Evolutionary conservation across 2,888 invertebrate species (phyloP).

Genomic region (Acronicta leporina): DNA sequence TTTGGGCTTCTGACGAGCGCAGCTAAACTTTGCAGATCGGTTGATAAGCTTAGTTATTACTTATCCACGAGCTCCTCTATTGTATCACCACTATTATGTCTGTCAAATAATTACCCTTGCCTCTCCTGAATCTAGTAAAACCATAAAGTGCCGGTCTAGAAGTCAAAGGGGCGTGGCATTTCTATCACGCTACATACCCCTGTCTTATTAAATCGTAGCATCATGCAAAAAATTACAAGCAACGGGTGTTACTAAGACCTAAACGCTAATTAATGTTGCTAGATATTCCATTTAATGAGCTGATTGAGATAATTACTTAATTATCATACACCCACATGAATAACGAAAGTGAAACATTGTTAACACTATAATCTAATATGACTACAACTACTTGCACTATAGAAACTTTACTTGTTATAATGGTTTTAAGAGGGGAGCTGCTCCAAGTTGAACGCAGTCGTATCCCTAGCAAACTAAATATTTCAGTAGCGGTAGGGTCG

Average conservation of each 20-base stretch:
- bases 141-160: constrained; percentile 18
- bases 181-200: constrained; percentile 46
- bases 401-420: background rate
- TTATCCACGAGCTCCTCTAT: too few species aligned
- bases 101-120: constrained; percentile 7
- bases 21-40: too few species aligned
- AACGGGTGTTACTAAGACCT: constrained; percentile 42
- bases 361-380: constrained; percentile 6
- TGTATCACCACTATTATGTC: background rate
- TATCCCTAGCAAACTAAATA: background rate
- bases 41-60: too few species aligned
- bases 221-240: constrained; percentile 40
- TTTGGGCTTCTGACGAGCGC: too few species aligned
- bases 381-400: background rate
- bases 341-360: constrained; percentile 31
- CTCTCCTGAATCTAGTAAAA: constrained; percentile 4
- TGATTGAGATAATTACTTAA: constrained; percentile 45
- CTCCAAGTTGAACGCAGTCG: too few species aligned
- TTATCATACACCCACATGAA: constrained; percentile 18
- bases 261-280: constrained; percentile 46
- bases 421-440: too few species aligned
- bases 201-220: constrained; percentile 34
- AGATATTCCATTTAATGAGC: constrained; percentile 36
- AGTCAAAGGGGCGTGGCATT: constrained; percentile 24
- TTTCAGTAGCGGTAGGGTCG: too few species aligned